Evolutionary conservation across 2,888 invertebrate genomes (phyloP).

Genomic region (Geotrupes spiniger): DNA sequence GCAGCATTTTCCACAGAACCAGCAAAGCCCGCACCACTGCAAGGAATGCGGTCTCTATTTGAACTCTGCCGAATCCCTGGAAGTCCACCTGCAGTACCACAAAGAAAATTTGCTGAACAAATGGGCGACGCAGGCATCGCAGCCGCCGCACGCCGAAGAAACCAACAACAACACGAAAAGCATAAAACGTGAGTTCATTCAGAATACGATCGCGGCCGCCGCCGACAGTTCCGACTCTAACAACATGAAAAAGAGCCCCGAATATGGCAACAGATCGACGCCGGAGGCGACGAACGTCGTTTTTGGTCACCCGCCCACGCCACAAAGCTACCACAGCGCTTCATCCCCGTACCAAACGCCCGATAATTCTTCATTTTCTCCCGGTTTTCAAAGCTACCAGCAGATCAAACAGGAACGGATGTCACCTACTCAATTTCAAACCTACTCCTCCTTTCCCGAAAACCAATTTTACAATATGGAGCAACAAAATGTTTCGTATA

Average conservation of each 20-base stretch:
- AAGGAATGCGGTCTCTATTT: constrained; percentile 73
- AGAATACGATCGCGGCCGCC: constrained; percentile 61
- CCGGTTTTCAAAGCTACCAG: constrained; percentile 44
- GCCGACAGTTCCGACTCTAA: constrained; percentile 73
- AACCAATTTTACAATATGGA: constrained; percentile 41
- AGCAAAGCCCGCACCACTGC: constrained; percentile 64
- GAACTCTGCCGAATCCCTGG: constrained; percentile 72
- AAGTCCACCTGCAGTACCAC: constrained; percentile 77
- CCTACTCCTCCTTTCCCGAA: constrained; percentile 27
- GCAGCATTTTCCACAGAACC: constrained; percentile 52
- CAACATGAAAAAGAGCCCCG: constrained; percentile 62
- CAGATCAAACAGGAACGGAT: constrained; percentile 49
- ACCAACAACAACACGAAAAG: constrained; percentile 65
- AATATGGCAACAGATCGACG: constrained; percentile 54
- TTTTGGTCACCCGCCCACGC: constrained; percentile 63
- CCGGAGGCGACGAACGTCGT: constrained; percentile 58
- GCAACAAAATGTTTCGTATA: constrained; percentile 41
- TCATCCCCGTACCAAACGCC: constrained; percentile 63
- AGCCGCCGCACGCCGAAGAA: constrained; percentile 51
- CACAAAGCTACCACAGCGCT: constrained; percentile 65
- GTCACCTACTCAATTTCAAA: constrained; percentile 44
- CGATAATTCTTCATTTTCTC: constrained; percentile 58
- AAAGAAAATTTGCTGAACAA: constrained; percentile 73
- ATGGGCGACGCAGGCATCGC: constrained; percentile 61
- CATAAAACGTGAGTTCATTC: constrained; percentile 57